Evolutionary conservation across 2,888 invertebrate genomes (phyloP).

Genomic region (Sclerodermus sp.): DNA sequence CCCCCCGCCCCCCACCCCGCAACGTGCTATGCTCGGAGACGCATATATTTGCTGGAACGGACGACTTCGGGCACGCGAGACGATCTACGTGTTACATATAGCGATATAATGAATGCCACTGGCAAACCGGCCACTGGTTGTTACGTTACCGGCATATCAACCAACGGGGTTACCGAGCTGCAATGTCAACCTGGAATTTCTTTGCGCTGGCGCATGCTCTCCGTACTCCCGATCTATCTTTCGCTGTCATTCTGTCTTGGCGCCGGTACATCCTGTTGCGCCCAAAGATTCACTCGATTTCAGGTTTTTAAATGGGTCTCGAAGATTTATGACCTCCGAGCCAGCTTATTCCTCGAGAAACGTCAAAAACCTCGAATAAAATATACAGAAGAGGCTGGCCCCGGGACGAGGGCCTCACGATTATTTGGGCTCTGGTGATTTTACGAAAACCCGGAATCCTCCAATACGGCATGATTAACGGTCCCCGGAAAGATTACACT

Average conservation of each 20-base stretch:
- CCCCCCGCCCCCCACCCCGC: background rate
- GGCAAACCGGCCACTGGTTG: conserved; percentile 13
- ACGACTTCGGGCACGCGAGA: conserved; percentile 19
- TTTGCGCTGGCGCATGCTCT: conserved; percentile 17
- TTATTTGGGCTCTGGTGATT: too few species aligned
- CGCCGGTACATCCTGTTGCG: conserved; percentile 2
- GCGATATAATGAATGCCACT: conserved; percentile 17
- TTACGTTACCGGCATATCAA: conserved; percentile 24
- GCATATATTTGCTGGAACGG: conserved; percentile 4
- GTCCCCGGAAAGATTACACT: too few species aligned
- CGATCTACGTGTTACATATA: conserved; percentile 11
- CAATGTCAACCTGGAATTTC: conserved; percentile 24
- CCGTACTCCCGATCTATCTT: conserved; percentile 17
- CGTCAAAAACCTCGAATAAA: too few species aligned
- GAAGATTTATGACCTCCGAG: background rate
- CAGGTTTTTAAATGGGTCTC: background rate
- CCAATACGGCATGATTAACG: too few species aligned
- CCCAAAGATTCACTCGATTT: conserved; percentile 14
- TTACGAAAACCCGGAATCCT: too few species aligned
- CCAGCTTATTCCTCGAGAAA: too few species aligned
- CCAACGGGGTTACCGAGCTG: conserved; percentile 19
- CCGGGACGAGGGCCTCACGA: too few species aligned
- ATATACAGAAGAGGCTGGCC: too few species aligned
- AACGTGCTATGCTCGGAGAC: too few species aligned
- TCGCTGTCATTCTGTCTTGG: conserved; percentile 15